phyloP scores from a whole-genome alignment of 2,797 vertebrate species.

The Ctenochaetus hawaiiensis region DNA sequence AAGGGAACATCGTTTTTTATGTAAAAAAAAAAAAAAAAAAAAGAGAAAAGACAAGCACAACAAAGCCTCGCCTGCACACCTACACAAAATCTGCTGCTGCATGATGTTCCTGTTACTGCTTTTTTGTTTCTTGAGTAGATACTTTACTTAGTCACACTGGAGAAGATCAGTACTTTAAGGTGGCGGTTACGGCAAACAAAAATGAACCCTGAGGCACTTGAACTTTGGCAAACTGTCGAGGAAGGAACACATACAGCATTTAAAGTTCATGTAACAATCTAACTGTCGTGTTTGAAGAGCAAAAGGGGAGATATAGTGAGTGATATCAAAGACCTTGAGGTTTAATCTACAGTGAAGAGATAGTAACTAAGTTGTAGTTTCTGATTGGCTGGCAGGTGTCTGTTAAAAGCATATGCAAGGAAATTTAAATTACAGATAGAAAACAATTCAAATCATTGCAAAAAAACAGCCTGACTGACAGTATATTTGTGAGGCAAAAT shows the following conservation, averaged over 20 bases:
- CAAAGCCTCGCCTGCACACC: conserved; percentile 50
- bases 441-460: too few relatives aligned
- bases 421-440: too few relatives aligned
- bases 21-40: conserved; percentile 24
- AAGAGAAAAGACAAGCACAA: conserved; percentile 11
- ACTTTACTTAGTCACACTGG: conserved; percentile 29
- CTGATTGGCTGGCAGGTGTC: background rate
- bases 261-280: background rate
- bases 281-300: background rate
- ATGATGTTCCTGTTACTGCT: conserved; percentile 41
- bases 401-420: background rate
- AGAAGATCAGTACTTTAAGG: conserved; percentile 32
- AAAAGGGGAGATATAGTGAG: background rate
- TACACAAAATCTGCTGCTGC: conserved; percentile 56
- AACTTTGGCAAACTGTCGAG: conserved; percentile 1
- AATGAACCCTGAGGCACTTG: conserved; percentile 18
- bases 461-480: too few relatives aligned
- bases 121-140: conserved; percentile 37
- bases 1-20: conserved; percentile 57
- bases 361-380: background rate
- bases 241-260: background rate
- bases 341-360: background rate
- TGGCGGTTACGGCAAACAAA: conserved; percentile 39
- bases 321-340: background rate
- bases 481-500: background rate